Base-by-base conservation (phyloP, 2,113 vertebrate species). In the Macrotus californicus region DNA sequence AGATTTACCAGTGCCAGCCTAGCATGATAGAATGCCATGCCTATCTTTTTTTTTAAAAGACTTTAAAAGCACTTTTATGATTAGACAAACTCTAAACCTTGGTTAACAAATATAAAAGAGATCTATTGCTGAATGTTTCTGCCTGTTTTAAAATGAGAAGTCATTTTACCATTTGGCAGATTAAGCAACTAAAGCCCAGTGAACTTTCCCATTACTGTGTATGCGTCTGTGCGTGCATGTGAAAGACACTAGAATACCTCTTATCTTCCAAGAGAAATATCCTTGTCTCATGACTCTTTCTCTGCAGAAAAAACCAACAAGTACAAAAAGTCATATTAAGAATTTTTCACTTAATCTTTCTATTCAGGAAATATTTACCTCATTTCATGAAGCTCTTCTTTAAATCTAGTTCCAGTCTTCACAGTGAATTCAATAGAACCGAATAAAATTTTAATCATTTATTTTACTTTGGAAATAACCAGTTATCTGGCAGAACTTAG, bases 171-270 rank as follows among this genome's bases (percentile, higher is more conserved):
- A 92, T 54, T 70, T 76, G 24, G 69, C 22, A 61, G 21, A 34
- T 66, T 56, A 83, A 77, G 34, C 34, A 69, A 54, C 31, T 80
- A 34, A 83, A 52, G 26, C 15, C n/a, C 24, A 79, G 5, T 77
- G 48, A 56, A 22, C 15, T 48, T 24, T 67, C 56, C 56, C 19
- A 21, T 34, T 50, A 26, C 5, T 56, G 29, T 39, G 16, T 34
- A 10, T 48, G 54, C 41, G 50, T 59, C 34, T 31, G 19, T 21
- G 46, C 34, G 91, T 97, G 97, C 87, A 95, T 93, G 92, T 64
- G 66, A 39, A 83, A 67, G 31, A 59, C 24, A 43, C 24, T 46
- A n/a, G 24, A 31, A 26, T 34, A 13, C 26, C 31, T 70, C 13
- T 16, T 36, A 12, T 54, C 24, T 80, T 61, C 8, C 11, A 48